Evolutionary conservation across 1,140 invertebrate genomes (phyloP), one percentile per base, ranked within the genome.

Genomic region (Drosophila lowei): DNA sequence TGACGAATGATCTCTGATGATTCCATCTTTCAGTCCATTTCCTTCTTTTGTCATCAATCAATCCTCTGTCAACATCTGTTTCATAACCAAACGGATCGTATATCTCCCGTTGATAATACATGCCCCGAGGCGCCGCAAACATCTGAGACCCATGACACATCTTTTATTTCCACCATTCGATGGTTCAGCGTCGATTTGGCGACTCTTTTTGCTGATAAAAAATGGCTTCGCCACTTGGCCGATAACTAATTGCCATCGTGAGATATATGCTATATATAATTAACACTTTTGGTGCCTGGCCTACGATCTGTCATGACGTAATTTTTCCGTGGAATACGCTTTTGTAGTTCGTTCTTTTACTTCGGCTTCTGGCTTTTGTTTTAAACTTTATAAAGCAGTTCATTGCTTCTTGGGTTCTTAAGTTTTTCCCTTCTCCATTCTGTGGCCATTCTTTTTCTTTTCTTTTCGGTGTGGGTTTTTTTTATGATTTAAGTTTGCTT

Each of bases 401-500:
- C 25, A 42, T 70, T 44, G 38, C 50, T 50, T 55, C 38, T 46
- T 55, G 38, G 6, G 38, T 41, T 44, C 46, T 30, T 8, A 47
- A 70, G 16, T 42, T 42, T 55, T 71, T 41, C 6, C n/a, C 50
- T 23, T 28, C 65, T 66, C 28, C 44, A 6, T 16, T 13, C 18
- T 44, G 21, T 30, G 21, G 34, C 34, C 13, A 58, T 52, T 54
- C 34, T 44, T 0, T 11, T 16, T 46, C n/a, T 41, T 46, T 50
- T 5, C 3, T 30, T 28, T 23, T 13, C 7, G 5, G 15, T 28
- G 13, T 6, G 23, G 4, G 28, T 16, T 38, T 2, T 25, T 60
- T 72, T 72, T 72, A 56, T 72, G 30, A 63, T 72, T 71, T 72
- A 30, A 55, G 25, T 43, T 68, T 34, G 63, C 70, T 50, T 72